Conservation (phyloP, 2,797 vertebrate genomes). For the Galaxias olidus region DNA sequence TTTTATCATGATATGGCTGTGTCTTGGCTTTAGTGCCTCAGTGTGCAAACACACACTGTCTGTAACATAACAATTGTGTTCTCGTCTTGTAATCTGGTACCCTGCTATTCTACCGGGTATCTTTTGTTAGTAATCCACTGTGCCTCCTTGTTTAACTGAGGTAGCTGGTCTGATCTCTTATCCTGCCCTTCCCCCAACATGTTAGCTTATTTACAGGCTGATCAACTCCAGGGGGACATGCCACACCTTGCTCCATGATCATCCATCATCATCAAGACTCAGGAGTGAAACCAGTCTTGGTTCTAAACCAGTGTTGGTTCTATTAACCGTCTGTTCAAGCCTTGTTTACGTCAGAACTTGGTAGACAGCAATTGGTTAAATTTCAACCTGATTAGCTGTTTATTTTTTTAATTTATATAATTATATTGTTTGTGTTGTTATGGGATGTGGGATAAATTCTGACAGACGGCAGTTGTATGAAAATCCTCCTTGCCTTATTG, state of each 20-base stretch:
- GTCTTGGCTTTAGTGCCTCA: neutral
- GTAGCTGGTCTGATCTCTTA: slow-evolving; percentile 43
- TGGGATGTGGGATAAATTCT: neutral
- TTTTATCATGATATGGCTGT: neutral
- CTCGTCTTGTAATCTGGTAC: neutral
- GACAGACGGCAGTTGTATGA: neutral
- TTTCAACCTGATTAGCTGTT: too few relatives aligned
- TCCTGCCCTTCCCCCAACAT: slow-evolving; percentile 38
- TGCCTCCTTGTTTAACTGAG: slow-evolving; percentile 41
- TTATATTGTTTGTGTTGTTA: neutral
- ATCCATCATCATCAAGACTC: slow-evolving; percentile 23
- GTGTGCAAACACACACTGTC: too few relatives aligned
- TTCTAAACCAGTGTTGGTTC: neutral
- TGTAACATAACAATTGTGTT: too few relatives aligned
- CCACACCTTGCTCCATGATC: slow-evolving; percentile 23
- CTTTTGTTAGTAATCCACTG: slow-evolving; percentile 11
- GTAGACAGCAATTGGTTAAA: too few relatives aligned
- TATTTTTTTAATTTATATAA: neutral
- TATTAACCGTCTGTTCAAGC: too few relatives aligned
- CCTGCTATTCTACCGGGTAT: neutral
- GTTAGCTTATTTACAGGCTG: slow-evolving; percentile 56
- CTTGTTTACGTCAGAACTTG: too few relatives aligned
- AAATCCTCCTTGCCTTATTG: slow-evolving; percentile 17
- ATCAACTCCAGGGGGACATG: slow-evolving; percentile 38
- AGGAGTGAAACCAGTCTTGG: slow-evolving; percentile 8